Evolutionary conservation across 2,797 vertebrate species (phyloP), one percentile per base, ranked within the genome.

Genomic region (Enteromius viviparus): DNA sequence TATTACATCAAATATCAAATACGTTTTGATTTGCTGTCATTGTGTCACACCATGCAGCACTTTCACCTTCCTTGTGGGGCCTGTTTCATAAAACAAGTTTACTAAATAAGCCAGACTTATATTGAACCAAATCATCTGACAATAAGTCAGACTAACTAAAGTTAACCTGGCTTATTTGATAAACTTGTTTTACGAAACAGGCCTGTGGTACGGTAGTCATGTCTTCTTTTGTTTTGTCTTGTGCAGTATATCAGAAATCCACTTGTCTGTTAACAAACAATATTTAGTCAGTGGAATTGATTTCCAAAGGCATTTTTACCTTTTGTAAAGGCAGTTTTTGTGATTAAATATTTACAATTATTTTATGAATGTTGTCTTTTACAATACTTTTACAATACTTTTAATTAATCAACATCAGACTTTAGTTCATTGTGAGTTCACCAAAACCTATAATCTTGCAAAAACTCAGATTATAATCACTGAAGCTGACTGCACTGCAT

Each of bases 1-100:
- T 53, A 74, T 74, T 53, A 74, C 51, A 21, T 53, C 26, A 74
- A 72, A 51, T 51, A 72, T 51, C 45, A 49, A 29, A 32, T 26
- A 71, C 6, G 26, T n/a, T 51, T 72, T 72, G 23, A 51, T 6
- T 51, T 26, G 45, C 45, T 49, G 26, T 51, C 45, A 72, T 2
- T 72, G 15, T 32, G 5, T 17, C 9, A 51, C 26, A 51, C 29
- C 26, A 32, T 11, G 4, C 12, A 49, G 15, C 15, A 72, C 17
- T 72, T 72, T 49, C 6, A 47, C 23, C 17, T 71, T 17, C 23
- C 14, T 0, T 26, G 42, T 8, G 37, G 37, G 7, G 37, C 37
- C 37, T 40, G 37, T 40, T 40, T 40, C 37, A 40, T 40, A 40
- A 40, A 40, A 8, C 37, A 40, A 8, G 37, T 40, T 40, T 40